Conservation (phyloP, 1,140 invertebrate genomes). For the Eupristina koningsbergeri region DNA sequence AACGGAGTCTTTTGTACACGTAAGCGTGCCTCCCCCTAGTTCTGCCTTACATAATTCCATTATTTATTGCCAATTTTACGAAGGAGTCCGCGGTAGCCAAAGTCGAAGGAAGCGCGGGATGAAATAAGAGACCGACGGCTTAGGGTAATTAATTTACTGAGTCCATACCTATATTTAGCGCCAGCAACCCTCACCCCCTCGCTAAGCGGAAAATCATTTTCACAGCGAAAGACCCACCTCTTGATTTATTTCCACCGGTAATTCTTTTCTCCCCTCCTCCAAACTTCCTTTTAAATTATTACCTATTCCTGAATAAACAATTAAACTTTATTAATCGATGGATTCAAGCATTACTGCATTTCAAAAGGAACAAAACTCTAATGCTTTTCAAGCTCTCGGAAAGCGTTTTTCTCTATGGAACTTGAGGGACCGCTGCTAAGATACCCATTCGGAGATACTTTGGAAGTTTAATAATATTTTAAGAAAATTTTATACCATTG, state of each 20-base stretch:
- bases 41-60: slow-evolving; percentile 61
- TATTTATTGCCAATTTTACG: slow-evolving; percentile 63
- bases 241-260: slow-evolving; percentile 35
- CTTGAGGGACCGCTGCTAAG: too few species aligned
- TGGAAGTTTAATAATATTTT: too few species aligned
- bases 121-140: slow-evolving; percentile 52
- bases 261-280: not conserved
- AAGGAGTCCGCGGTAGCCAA: not conserved
- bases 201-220: slow-evolving; percentile 37
- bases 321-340: not conserved
- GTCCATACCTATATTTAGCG: slow-evolving; percentile 42
- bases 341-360: too few species aligned
- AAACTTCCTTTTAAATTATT: slow-evolving; percentile 21
- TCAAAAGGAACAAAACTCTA: too few species aligned
- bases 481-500: too few species aligned
- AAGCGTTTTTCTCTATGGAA: too few species aligned
- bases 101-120: slow-evolving; percentile 17
- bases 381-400: too few species aligned
- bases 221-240: not conserved
- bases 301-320: slow-evolving; percentile 33
- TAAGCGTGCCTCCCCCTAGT: not conserved
- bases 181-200: not conserved
- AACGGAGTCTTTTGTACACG: not conserved
- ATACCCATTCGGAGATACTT: too few species aligned
- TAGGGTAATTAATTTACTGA: slow-evolving; percentile 63